Base-by-base conservation (phyloP, 2,888 invertebrate species). In the Archaeoteleia sp. region DNA sequence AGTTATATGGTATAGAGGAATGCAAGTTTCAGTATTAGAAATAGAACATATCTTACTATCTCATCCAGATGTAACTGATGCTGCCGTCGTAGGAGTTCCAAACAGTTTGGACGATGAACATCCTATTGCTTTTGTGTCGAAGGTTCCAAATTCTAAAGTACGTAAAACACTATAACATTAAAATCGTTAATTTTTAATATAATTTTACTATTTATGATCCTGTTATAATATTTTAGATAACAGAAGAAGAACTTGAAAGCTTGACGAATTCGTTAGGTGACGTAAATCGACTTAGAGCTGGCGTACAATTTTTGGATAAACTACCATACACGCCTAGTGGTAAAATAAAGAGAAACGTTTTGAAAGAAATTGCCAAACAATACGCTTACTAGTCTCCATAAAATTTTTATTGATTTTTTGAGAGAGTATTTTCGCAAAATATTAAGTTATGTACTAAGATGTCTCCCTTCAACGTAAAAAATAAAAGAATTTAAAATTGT, bases 21-120 rank as follows among this genome's bases (percentile, higher is more conserved):
- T 74, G 39, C 78, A 78, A 10, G 74, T 82, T 70, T 73, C 74
- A 45, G 77, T 79, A 12, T 68, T 71, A 39, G 74, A 79, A 66
- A 76, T 81, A 39, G 80, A 80, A 69, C 65, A 65, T 30, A 54
- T 77, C 30, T 58, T 80, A 14, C 68, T 71, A 14, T 66, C 66
- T 6, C 70, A 78, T 65, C 73, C 74, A 5, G 73, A 65, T 13
- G 74, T 80, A 12, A 48, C 67, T 13, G 78, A 78, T 30, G 76
- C 70, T 14, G 76, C 71, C 2, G 77, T 80, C 1, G 63, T 79
- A 8, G 68, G 71, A 1, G 55, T 76, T 14, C 74, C 78, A 6
- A 71, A 75, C 20, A 37, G 32, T 27, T 49, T 67, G 34, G 76
- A 78, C 32, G 74, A 72, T 37, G 76, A 76, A 45, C 73, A 72